A percentile compares a stretch with the other conserved stretches of the same genome.
Conservation (phyloP, 2,888 invertebrate genomes). For the Eristalis tenax region DNA sequence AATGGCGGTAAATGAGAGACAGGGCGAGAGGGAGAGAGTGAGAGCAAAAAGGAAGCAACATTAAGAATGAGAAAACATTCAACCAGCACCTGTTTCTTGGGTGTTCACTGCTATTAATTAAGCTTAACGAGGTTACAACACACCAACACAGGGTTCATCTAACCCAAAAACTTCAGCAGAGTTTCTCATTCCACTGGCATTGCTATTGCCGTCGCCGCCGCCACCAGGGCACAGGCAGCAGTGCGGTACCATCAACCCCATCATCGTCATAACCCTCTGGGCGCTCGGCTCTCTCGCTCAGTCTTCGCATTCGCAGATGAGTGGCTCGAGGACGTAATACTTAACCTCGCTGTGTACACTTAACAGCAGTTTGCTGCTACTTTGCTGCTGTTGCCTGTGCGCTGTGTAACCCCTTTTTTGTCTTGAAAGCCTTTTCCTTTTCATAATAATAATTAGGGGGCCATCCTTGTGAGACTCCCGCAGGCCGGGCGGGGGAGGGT, state of each 20-base stretch:
- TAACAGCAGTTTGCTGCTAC: slow-evolving; percentile 60
- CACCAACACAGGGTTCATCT: slow-evolving; percentile 75
- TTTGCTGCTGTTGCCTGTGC: slow-evolving; percentile 37
- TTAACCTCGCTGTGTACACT: slow-evolving; percentile 70
- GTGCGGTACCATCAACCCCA: slow-evolving; percentile 10
- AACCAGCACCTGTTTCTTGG: slow-evolving; percentile 75
- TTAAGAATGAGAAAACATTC: slow-evolving; percentile 65
- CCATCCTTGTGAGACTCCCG: slow-evolving; percentile 57
- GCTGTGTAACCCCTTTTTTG: slow-evolving; percentile 66
- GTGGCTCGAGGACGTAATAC: slow-evolving; percentile 68
- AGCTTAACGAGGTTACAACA: slow-evolving; percentile 82
- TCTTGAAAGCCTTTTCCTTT: slow-evolving; percentile 70
- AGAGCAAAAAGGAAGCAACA: not conserved
- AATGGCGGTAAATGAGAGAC: not conserved
- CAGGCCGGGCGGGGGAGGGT: not conserved
- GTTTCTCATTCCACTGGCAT: not conserved
- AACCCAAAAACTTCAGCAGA: slow-evolving; percentile 57
- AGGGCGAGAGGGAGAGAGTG: not conserved
- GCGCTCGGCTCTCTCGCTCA: slow-evolving; percentile 18
- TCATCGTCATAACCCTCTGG: slow-evolving; percentile 55
- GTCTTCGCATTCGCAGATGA: slow-evolving; percentile 63
- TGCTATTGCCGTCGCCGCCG: slow-evolving; percentile 16
- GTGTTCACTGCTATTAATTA: slow-evolving; percentile 81
- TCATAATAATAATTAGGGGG: slow-evolving; percentile 72
- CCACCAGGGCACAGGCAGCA: slow-evolving; percentile 9